Percentiles rank a stretch among this genome's conserved stretches.
Conservation (phyloP, 2,888 invertebrate genomes). For the Sylvicola cinctus region DNA sequence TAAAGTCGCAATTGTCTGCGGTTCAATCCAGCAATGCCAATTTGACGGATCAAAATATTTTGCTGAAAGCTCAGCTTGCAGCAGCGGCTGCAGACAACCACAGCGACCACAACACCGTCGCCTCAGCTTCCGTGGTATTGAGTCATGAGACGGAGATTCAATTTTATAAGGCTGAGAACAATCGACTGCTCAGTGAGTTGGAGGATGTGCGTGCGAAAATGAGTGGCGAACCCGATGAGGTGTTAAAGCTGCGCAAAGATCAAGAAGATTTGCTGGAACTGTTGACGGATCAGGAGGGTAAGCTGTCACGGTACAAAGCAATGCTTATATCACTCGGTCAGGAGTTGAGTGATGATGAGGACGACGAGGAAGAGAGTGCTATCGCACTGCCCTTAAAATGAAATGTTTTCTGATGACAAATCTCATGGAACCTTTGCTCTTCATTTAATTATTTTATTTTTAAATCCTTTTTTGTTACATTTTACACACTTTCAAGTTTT, state of each 20-base stretch:
- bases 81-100: slow-evolving; percentile 15
- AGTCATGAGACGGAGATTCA: slow-evolving; percentile 9
- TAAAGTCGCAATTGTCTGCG: slow-evolving; percentile 37
- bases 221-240: slow-evolving; percentile 23
- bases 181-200: slow-evolving; percentile 17
- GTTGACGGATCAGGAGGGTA: slow-evolving; percentile 62
- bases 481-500: too few species aligned
- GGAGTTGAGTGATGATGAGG: slow-evolving; percentile 23
- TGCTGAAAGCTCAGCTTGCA: slow-evolving; percentile 53
- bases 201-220: slow-evolving; percentile 20
- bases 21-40: slow-evolving; percentile 48
- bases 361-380: slow-evolving; percentile 19
- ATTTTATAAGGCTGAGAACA: slow-evolving; percentile 18
- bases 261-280: slow-evolving; percentile 85
- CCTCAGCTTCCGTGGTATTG: not conserved
- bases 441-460: too few species aligned
- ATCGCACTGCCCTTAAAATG: too few species aligned
- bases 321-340: slow-evolving; percentile 30
- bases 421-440: too few species aligned
- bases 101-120: not conserved
- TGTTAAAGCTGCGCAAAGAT: slow-evolving; percentile 56
- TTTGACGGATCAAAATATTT: slow-evolving; percentile 67
- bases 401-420: too few species aligned
- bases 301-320: slow-evolving; percentile 42
- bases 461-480: too few species aligned